phyloP scores from a whole-genome alignment of 2,888 invertebrate genomes.

The Anagyrus pseudococci region DNA sequence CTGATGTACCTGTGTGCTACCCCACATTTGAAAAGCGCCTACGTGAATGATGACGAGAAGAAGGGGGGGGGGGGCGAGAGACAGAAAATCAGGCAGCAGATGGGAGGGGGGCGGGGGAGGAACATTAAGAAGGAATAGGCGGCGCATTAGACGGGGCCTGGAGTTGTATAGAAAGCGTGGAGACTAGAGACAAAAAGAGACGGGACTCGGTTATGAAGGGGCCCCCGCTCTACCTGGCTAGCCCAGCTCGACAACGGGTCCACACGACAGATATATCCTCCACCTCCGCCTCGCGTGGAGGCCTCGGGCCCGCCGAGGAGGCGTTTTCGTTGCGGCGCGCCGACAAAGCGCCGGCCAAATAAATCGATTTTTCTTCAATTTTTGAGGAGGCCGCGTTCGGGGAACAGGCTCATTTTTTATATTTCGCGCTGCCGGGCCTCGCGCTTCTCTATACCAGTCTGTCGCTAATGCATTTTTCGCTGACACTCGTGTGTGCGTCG shows the following conservation, averaged over 20 bases:
- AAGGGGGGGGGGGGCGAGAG: too few species aligned
- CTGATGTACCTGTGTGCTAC: too few species aligned
- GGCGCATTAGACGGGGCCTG: too few species aligned
- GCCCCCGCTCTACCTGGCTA: too few species aligned
- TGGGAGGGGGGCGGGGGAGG: conserved; percentile 7
- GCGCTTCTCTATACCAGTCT: not conserved
- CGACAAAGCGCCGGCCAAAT: conserved; percentile 38
- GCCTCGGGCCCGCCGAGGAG: not conserved
- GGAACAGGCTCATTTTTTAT: conserved; percentile 34
- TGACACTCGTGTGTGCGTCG: not conserved
- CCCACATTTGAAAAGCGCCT: not conserved
- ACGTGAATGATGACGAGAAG: too few species aligned
- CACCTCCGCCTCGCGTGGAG: conserved; percentile 6
- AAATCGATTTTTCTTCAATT: conserved; percentile 40
- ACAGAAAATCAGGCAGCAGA: conserved; percentile 2
- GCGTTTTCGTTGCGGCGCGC: conserved; percentile 25
- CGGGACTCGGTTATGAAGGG: not conserved
- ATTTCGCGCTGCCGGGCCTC: conserved; percentile 10
- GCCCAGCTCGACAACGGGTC: not conserved
- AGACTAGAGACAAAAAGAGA: not conserved
- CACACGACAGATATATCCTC: conserved; percentile 28
- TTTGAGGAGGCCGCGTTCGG: conserved; percentile 27
- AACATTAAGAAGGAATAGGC: not conserved
- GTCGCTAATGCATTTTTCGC: conserved; percentile 30
- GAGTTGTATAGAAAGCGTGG: conserved; percentile 21